Conservation (phyloP, 2,888 invertebrate species). For the Caenorhabditis zanzibari region DNA sequence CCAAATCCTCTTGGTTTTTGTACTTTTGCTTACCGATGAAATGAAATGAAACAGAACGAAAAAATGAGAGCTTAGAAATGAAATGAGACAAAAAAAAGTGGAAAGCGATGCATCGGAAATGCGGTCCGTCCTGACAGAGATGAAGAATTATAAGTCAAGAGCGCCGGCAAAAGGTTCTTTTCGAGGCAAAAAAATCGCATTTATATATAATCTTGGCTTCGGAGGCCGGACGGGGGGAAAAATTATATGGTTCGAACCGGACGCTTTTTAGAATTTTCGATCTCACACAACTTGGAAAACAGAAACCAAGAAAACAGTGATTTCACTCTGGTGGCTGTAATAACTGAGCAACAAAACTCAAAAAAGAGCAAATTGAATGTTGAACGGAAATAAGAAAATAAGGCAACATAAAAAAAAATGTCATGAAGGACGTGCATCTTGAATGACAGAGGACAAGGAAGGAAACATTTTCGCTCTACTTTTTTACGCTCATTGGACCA, state of each 20-base stretch:
- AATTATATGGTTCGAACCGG: conserved; percentile 43
- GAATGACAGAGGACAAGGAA: conserved; percentile 46
- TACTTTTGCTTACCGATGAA: background rate
- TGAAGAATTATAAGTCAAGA: conserved; percentile 50
- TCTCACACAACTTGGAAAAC: background rate
- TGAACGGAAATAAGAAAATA: conserved; percentile 20
- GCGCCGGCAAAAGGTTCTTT: conserved; percentile 5
- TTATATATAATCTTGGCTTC: conserved; percentile 50
- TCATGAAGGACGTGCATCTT: conserved; percentile 52
- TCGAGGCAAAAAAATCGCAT: conserved; percentile 11
- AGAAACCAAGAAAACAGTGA: conserved; percentile 18
- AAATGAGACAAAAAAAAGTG: conserved; percentile 42
- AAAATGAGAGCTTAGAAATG: conserved; percentile 32
- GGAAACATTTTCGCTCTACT: conserved; percentile 22
- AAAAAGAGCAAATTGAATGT: background rate
- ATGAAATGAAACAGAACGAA: conserved; percentile 29
- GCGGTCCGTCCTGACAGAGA: conserved; percentile 27
- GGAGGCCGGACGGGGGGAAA: background rate
- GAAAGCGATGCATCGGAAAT: conserved; percentile 60
- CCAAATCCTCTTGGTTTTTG: background rate
- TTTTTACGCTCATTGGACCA: conserved; percentile 47
- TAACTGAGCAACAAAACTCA: background rate
- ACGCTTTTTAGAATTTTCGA: background rate
- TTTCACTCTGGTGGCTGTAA: background rate
- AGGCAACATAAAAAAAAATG: conserved; percentile 35